phyloP scores from a whole-genome alignment of 1,140 invertebrate species.

The Hycleus phaleratus region DNA sequence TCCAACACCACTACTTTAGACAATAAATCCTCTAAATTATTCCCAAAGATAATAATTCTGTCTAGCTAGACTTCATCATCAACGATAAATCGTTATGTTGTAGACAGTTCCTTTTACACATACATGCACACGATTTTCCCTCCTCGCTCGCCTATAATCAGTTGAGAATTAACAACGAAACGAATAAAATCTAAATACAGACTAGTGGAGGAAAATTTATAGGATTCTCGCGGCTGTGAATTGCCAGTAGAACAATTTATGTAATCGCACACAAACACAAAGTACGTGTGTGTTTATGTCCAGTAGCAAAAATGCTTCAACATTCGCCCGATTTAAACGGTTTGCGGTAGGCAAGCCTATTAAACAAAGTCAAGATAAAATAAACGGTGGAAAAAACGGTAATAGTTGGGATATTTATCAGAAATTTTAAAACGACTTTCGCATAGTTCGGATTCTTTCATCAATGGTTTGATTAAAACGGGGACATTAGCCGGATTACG shows the following conservation, averaged over 20 bases:
- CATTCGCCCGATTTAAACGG: neutral
- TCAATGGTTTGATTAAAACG: neutral
- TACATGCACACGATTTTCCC: too few species aligned
- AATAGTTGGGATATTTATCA: too few species aligned
- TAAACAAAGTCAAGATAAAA: neutral
- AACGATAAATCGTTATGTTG: conserved; percentile 3
- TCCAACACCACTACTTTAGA: neutral
- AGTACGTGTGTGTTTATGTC: conserved; percentile 2
- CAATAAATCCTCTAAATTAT: neutral
- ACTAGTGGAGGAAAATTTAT: conserved; percentile 22
- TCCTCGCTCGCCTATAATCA: conserved; percentile 13
- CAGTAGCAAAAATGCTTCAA: neutral
- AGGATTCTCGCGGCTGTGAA: conserved; percentile 12
- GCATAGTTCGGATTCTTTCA: neutral
- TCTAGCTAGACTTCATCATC: neutral
- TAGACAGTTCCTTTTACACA: conserved; percentile 8
- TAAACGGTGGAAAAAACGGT: too few species aligned
- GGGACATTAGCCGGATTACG: neutral
- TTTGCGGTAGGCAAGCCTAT: neutral
- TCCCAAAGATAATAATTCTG: too few species aligned
- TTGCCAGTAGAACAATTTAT: conserved; percentile 20
- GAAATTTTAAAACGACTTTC: too few species aligned
- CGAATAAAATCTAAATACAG: conserved; percentile 21
- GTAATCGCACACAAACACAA: conserved; percentile 21
- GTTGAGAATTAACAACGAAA: conserved; percentile 15